Evolutionary conservation across 2,888 invertebrate species (phyloP), one percentile per base, ranked within the genome.

Genomic region (Chrysodeixis includens): DNA sequence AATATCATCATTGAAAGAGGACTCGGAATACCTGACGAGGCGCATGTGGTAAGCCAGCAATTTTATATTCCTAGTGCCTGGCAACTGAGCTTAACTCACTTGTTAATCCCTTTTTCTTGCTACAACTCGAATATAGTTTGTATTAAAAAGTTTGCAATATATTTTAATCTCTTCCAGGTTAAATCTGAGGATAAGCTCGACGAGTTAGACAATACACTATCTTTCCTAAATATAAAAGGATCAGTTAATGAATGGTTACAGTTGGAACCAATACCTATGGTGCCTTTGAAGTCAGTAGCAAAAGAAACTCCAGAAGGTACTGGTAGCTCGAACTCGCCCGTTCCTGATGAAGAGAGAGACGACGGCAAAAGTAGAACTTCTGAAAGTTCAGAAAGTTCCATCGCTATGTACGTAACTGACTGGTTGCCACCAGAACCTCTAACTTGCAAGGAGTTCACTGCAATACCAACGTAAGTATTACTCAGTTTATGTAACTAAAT

Each of bases 1-100:
- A 93, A 96, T 54, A 92, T 93, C 70, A 93, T 98, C 18, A 93
- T 97, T 1, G 96, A 96, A 8, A 92, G 95, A 69, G 98, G 98
- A 0, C 89, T 97, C 32, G 97, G 96, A 1, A 86, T 95, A 56
- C 94, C 93, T 0, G 92, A 93, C 66, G 90, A 88, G 70, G 76
- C 85, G 10, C 81, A 85, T 58, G 78, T 85, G 86, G 93, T 93
- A 74, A 80, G 75, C 76, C 61, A 7, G 20, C 53, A 22, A 52
- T 2, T 32, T 5, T 10, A 9, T 20, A 51, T n/a, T n/a, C n/a
- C n/a, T n/a, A n/a, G n/a, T n/a, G n/a, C n/a, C n/a, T n/a, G n/a
- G n/a, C n/a, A n/a, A n/a, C n/a, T n/a, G n/a, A n/a, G n/a, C n/a
- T n/a, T n/a, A n/a, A n/a, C n/a, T n/a, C n/a, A n/a, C n/a, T n/a